Evolutionary conservation across 2,888 invertebrate species (phyloP).

Genomic region (Therioaphis trifolii): DNA sequence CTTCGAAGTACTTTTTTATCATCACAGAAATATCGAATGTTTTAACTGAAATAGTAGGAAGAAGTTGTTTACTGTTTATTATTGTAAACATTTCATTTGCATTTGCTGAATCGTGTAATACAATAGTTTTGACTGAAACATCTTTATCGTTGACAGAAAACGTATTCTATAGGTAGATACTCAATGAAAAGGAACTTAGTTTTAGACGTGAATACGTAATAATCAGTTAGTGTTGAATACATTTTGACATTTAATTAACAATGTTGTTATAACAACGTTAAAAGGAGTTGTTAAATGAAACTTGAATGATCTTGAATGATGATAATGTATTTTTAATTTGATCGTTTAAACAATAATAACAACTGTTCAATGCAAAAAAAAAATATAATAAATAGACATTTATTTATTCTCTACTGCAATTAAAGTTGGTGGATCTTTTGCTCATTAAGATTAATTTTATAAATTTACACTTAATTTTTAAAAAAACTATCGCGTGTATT

Average conservation of each 20-base stretch:
- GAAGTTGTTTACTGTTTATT: slow-evolving; percentile 11
- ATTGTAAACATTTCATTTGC: background rate
- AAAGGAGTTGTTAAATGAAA: background rate
- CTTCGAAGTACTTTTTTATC: background rate
- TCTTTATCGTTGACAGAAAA: slow-evolving; percentile 25
- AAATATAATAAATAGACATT: no score
- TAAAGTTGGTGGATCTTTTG: no score
- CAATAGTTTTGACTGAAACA: background rate
- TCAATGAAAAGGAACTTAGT: slow-evolving; percentile 21
- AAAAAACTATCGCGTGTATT: no score
- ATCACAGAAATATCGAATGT: background rate
- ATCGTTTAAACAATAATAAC: background rate
- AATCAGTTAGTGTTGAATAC: slow-evolving; percentile 24
- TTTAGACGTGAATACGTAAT: slow-evolving; percentile 8
- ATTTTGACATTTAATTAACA: slow-evolving; percentile 6
- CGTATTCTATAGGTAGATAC: background rate
- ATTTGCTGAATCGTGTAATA: background rate
- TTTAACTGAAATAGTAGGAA: background rate
- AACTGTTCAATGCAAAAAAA: background rate
- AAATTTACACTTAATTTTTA: no score
- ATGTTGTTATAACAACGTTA: background rate
- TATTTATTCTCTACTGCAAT: no score
- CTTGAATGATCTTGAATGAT: background rate
- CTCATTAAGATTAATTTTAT: no score
- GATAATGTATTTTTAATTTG: background rate